Percentiles rank a stretch among this genome's conserved stretches.
phyloP scores from a whole-genome alignment of 2,113 vertebrate species.

The Romanogobio albipinnatus region DNA sequence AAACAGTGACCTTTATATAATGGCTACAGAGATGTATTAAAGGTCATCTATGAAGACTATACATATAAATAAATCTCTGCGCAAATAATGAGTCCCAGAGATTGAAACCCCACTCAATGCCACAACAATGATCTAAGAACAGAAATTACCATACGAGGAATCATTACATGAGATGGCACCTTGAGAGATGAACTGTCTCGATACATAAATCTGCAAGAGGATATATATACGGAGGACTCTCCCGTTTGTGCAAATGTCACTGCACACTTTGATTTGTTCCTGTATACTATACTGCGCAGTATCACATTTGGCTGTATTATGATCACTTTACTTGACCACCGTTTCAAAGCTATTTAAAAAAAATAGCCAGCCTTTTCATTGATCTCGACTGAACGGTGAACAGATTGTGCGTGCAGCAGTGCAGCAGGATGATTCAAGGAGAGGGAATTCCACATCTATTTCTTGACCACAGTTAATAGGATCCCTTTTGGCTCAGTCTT shows the following conservation, averaged over 20 bases:
- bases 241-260: background rate
- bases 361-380: background rate
- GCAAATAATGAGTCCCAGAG: slow-evolving; percentile 22
- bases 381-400: slow-evolving; percentile 9
- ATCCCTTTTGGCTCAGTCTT: slow-evolving; percentile 45
- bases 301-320: background rate
- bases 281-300: background rate
- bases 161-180: background rate
- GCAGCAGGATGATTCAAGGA: slow-evolving; percentile 34
- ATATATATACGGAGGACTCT: background rate
- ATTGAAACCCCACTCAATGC: background rate
- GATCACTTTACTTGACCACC: background rate
- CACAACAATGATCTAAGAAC: slow-evolving; percentile 38
- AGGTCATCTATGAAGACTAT: slow-evolving; percentile 47
- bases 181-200: background rate
- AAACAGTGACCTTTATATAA: slow-evolving; percentile 58
- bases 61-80: slow-evolving; percentile 38
- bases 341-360: background rate
- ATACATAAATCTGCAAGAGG: slow-evolving; percentile 9
- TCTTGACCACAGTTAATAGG: slow-evolving; percentile 44
- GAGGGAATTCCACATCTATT: slow-evolving; percentile 40
- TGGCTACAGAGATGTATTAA: slow-evolving; percentile 50
- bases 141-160: background rate
- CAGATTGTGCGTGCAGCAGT: slow-evolving; percentile 28
- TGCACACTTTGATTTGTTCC: background rate